Percentiles rank a stretch among this genome's conserved stretches.
These are phyloP conservation scores for Acridotheres tristis DNA, from an alignment of 2,797 vertebrate genomes.

Conservation along the genomic window DNA sequence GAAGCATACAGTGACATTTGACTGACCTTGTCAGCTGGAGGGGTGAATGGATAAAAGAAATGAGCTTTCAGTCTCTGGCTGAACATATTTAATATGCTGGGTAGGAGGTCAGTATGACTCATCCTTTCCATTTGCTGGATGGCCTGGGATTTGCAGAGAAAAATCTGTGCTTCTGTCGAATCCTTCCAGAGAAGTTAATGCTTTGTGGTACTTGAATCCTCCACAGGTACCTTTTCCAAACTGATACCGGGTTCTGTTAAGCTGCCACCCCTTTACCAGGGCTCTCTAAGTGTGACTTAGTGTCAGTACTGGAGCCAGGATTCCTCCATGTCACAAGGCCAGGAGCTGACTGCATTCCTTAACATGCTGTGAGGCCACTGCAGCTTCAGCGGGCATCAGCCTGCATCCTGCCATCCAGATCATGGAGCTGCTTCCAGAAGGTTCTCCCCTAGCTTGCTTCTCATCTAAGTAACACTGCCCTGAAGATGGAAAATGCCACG, in stretches of 20 bases:
- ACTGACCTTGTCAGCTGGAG: constrained; percentile 53
- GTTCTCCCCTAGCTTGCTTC: neutral
- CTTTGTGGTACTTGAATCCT: neutral
- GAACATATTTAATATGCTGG: constrained; percentile 42
- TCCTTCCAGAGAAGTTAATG: neutral
- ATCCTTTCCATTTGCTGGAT: constrained; percentile 35
- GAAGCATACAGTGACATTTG: constrained; percentile 34
- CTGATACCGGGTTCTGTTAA: neutral
- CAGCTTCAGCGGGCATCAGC: neutral
- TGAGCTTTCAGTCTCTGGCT: constrained; percentile 26
- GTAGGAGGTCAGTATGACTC: constrained; percentile 45
- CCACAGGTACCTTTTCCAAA: neutral
- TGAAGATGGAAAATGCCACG: neutral
- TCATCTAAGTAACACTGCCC: neutral
- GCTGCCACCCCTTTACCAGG: neutral
- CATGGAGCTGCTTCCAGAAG: neutral
- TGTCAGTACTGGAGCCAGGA: neutral
- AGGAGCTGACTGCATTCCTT: neutral
- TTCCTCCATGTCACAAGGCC: too few relatives aligned
- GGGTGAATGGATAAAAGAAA: constrained; percentile 31
- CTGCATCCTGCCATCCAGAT: neutral
- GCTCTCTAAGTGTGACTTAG: neutral
- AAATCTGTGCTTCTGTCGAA: neutral
- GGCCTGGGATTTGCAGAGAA: neutral
- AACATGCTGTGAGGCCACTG: accelerated